phyloP scores from a whole-genome alignment of 37 sponge, comb jelly and placozoan genomes.

The Beroe ovata region DNA sequence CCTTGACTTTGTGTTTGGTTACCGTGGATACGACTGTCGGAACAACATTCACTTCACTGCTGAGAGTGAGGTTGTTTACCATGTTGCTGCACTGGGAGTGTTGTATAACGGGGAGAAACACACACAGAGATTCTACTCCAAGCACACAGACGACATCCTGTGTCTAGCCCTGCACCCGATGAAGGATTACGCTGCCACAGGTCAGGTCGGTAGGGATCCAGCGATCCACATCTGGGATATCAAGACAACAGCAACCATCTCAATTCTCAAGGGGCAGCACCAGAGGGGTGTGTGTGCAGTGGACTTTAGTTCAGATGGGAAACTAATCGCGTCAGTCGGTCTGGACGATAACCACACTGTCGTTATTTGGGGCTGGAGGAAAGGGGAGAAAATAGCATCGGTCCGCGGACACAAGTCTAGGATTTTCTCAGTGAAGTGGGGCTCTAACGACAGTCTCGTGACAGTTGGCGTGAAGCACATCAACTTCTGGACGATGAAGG shows the following conservation, averaged over 20 bases:
- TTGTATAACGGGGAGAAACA: constrained; percentile 80
- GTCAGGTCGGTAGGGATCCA: constrained; percentile 82
- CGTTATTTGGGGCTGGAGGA: constrained; percentile 91
- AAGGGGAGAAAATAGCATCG: constrained; percentile 82
- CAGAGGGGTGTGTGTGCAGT: constrained; percentile 72
- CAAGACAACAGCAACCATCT: constrained; percentile 78
- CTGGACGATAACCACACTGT: constrained; percentile 91
- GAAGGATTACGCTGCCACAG: constrained; percentile 72
- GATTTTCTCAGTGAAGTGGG: constrained; percentile 86
- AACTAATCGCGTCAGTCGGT: constrained; percentile 89
- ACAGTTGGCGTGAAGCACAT: constrained; percentile 96
- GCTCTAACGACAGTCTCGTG: constrained; percentile 73
- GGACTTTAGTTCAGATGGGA: constrained; percentile 78
- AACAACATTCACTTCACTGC: constrained; percentile 90
- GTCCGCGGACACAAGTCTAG: constrained; percentile 91
- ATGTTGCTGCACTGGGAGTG: constrained; percentile 94
- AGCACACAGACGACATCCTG: constrained; percentile 95
- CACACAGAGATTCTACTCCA: constrained; percentile 84
- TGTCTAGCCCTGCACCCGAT: constrained; percentile 90
- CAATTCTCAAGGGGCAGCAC: constrained; percentile 88
- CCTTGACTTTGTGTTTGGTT: constrained; percentile 71
- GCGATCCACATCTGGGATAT: constrained; percentile 91
- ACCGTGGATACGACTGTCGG: constrained; percentile 95
- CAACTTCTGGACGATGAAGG: constrained; percentile 88
- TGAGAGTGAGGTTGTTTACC: constrained; percentile 86